Base-by-base conservation (phyloP, 2,888 invertebrate genomes). In the Dolichomitus sp. region DNA sequence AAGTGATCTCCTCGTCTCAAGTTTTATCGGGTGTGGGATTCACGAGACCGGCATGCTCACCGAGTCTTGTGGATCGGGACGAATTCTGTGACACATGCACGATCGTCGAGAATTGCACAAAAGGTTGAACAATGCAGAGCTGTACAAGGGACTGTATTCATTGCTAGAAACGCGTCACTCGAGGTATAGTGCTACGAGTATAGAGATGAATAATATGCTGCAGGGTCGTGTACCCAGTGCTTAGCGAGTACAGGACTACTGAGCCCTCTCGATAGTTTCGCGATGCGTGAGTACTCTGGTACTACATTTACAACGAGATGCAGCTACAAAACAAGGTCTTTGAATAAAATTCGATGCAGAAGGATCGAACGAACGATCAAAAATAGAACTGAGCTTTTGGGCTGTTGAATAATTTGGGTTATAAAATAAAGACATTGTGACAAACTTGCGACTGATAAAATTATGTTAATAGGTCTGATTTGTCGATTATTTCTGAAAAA, bases 91-190 rank as follows among this genome's bases (percentile, higher is more conserved):
- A 85, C 90, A 86, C 87, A 87, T 85, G 87, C 69, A 23, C 69
- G 37, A 69, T 77, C 57, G 88, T 88, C 85, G 76, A 88, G 87
- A 88, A 88, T 86, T 84, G 86, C 81, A 91, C 89, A 91, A 92
- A 89, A 90, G 87, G 86, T 81, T 76, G 88, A 89, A 92, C 91
- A 92, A 92, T 90, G 88, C 69, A 88, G 79, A 82, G 79, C 42
- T 19, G 74, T 65, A 54, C 65, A 30, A 75, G 65, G 65, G 65
- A 42, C 23, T 50, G 63, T 75, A 54, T 75, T 54, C 54, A 54
- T 75, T 65, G 54, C 52, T 65, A 52, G 65, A 75, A 75, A 75
- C 52, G 54, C 74, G 54, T 65, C 27, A 23, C 23, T 50, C 40
- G 23, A 50, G 23, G n/a, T 37, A 86, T 27, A 23, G 52, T 30